Base-by-base conservation (phyloP, 2,113 vertebrate species). In the Hypomesus transpacificus region DNA sequence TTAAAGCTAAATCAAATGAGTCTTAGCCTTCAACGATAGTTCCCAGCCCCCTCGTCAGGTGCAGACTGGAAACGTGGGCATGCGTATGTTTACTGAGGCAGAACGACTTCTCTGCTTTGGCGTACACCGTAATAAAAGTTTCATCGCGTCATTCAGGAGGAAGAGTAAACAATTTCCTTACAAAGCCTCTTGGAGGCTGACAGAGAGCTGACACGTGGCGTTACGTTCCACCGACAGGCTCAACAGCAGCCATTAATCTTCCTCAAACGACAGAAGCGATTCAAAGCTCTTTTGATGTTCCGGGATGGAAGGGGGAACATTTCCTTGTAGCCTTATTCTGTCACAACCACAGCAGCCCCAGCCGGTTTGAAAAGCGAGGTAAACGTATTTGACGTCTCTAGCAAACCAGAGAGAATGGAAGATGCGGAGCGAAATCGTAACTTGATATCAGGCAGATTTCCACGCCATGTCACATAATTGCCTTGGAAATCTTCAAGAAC, bases 301-400 rank as follows among this genome's bases (percentile, higher is more conserved):
- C 73, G 20, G 82, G 87, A 85, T 79, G 79, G 79, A 85, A 83
- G 21, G 78, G 77, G 72, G 73, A 85, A 84, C 75, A 69, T 86
- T 82, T 88, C 76, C 84, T 76, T 80, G 74, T 81, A 87, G 81
- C 84, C 87, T 84, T 90, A 87, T 91, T 91, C 89, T 88, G 87
- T 91, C 90, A 90, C 78, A 87, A 83, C 81, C 86, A 84, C 75
- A 82, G 73, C 62, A 72, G 70, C 73, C 58, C 79, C 69, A 87
- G 82, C 79, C 70, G 80, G 26, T 61, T 76, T 69, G 67, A 84
- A 90, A 89, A 74, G 82, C 79, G 84, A 80, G 79, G 78, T 84
- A 87, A 88, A 84, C 78, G 78, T 69, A 84, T 82, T 80, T 87
- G 89, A 90, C 87, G 84, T 76, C 70, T 82, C 84, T 73, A 64